A percentile compares a stretch with the other conserved stretches of the same genome.
These are phyloP conservation scores for Drosophila helvetica DNA, from an alignment of 2,888 invertebrate species.

Conservation along the genomic window DNA sequence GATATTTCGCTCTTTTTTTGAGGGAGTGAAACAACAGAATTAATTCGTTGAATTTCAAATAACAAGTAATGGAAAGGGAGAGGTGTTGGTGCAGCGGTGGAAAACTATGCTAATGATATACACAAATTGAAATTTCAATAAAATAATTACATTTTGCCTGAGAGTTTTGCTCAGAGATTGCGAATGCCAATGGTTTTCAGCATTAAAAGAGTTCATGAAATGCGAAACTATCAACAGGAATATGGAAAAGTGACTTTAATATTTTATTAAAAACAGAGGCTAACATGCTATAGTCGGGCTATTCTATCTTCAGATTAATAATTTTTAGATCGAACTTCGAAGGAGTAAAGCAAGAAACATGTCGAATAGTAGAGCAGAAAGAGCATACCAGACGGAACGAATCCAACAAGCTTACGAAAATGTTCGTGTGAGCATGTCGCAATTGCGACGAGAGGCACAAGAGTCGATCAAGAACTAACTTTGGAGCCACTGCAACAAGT, in stretches of 20 bases:
- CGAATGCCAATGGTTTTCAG: not conserved
- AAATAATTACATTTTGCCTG: constrained; percentile 26
- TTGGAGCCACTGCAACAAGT: too few relatives aligned
- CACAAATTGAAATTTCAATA: constrained; percentile 49
- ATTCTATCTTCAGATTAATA: too few relatives aligned
- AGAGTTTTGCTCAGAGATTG: not conserved
- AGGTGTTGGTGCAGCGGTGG: constrained; percentile 6
- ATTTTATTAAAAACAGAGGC: too few relatives aligned
- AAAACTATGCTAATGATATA: constrained; percentile 76
- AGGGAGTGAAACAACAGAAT: constrained; percentile 60
- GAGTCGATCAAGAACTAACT: too few relatives aligned
- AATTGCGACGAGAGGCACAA: too few relatives aligned
- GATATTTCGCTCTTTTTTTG: constrained; percentile 59
- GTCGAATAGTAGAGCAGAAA: too few relatives aligned
- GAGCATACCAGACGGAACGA: too few relatives aligned
- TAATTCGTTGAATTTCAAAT: constrained; percentile 69
- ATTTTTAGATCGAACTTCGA: too few relatives aligned
- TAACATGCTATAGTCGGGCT: too few relatives aligned
- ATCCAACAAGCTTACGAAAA: too few relatives aligned
- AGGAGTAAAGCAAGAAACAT: too few relatives aligned
- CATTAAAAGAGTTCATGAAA: not conserved
- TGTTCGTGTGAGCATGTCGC: too few relatives aligned
- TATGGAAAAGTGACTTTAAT: not conserved
- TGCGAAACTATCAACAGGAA: not conserved
- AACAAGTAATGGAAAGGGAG: constrained; percentile 18